phyloP scores from a whole-genome alignment of 2,113 vertebrate species.

The Paramormyrops kingsleyae region DNA sequence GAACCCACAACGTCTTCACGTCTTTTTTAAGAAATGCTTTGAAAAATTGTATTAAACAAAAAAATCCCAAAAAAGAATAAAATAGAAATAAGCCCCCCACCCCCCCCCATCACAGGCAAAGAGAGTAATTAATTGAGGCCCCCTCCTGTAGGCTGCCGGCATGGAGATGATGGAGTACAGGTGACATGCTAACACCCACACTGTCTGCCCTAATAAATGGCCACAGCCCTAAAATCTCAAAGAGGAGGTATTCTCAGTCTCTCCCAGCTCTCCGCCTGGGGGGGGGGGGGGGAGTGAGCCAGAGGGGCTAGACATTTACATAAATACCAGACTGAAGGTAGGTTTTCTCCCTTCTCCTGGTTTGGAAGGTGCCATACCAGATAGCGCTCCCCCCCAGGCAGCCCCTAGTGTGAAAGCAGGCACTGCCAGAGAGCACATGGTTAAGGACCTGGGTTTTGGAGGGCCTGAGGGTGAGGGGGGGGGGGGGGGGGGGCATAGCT shows the following conservation, averaged over 20 bases:
- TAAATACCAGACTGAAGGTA: conserved; percentile 7
- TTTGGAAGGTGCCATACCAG: not conserved
- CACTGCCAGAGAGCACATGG: not conserved
- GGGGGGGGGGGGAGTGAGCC: not conserved
- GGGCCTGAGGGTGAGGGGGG: not conserved
- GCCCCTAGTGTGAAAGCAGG: not conserved
- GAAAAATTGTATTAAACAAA: not conserved
- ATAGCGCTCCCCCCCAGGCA: not conserved
- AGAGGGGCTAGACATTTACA: not conserved
- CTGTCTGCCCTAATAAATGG: not conserved
- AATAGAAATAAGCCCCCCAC: not conserved
- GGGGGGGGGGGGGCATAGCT: not conserved
- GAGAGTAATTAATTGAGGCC: not conserved
- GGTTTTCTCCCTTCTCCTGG: not conserved
- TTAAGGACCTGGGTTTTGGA: not conserved
- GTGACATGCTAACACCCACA: not conserved
- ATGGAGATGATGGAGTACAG: not conserved
- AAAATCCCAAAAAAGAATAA: not conserved
- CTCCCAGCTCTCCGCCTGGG: not conserved
- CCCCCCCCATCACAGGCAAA: not conserved
- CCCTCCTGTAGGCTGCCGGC: not conserved
- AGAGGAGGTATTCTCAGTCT: not conserved
- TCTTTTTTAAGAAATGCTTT: not conserved
- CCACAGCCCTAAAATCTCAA: not conserved
- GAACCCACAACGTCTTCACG: not conserved